Percentiles rank a stretch among this genome's conserved stretches.
Conservation (phyloP, 2,113 vertebrate species). For the Trochalopteron elliotii region DNA sequence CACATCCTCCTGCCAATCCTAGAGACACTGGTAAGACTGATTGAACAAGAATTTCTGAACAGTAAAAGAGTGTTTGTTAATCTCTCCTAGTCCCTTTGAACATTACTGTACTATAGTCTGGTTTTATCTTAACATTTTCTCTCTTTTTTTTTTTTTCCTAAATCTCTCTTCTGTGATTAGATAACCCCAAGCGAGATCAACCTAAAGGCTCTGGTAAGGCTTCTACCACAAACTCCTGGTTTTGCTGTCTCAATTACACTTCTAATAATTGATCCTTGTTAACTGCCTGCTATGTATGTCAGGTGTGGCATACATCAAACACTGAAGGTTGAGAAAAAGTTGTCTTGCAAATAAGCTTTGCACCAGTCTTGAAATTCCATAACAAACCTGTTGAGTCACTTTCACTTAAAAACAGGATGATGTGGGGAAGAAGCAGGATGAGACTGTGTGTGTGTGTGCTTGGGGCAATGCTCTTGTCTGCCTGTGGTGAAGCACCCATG, state of each 20-base stretch:
- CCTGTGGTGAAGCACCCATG: not conserved
- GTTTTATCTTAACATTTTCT: not conserved
- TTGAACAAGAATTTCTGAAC: not conserved
- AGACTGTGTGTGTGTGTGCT: not conserved
- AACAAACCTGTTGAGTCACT: not conserved
- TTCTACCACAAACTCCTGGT: not conserved
- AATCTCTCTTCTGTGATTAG: not conserved
- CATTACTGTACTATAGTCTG: not conserved
- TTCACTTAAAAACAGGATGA: not conserved
- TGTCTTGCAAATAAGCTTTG: not conserved
- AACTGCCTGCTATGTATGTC: not conserved
- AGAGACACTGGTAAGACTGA: slow-evolving; percentile 17
- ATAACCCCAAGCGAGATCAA: not conserved
- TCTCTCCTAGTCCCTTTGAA: not conserved
- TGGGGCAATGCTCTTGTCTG: not conserved
- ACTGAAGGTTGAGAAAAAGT: not conserved
- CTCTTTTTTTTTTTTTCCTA: fast-evolving
- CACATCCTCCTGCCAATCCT: not conserved
- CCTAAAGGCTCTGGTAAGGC: slow-evolving; percentile 25
- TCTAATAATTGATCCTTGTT: not conserved
- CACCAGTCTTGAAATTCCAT: not conserved
- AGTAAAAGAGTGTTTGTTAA: not conserved
- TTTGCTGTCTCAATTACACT: not conserved
- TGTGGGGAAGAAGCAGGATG: not conserved
- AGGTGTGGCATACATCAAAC: not conserved